Conservation (phyloP, 2,888 invertebrate genomes). For the Agrochola litura region DNA sequence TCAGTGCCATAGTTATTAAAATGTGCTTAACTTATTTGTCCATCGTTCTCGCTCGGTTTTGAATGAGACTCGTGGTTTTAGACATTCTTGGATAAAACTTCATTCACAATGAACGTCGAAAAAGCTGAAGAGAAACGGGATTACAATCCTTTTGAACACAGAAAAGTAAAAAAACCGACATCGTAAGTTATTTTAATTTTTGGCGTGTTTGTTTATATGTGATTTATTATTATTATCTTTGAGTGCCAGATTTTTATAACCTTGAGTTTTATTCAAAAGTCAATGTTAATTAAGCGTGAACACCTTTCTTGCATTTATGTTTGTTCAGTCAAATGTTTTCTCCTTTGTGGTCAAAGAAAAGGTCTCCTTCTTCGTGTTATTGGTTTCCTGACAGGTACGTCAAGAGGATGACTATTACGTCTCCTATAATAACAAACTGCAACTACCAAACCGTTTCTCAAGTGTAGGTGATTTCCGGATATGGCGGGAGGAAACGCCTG, state of each 20-base stretch:
- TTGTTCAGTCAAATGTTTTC: background rate
- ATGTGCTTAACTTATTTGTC: conserved; percentile 39
- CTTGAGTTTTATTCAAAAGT: conserved; percentile 11
- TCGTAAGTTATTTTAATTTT: conserved; percentile 81
- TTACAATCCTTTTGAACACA: conserved; percentile 86
- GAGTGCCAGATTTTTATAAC: background rate
- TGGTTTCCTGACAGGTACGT: background rate
- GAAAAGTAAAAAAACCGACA: conserved; percentile 85
- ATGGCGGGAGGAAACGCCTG: no score
- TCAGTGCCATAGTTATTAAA: conserved; percentile 36
- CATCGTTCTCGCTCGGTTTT: conserved; percentile 8
- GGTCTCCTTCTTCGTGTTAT: background rate
- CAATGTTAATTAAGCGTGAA: background rate
- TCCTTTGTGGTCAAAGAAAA: background rate
- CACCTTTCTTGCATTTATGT: background rate
- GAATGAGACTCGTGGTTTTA: conserved; percentile 22
- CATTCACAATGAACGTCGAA: conserved; percentile 68
- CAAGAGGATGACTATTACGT: background rate
- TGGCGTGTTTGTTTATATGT: conserved; percentile 2
- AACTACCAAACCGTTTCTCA: background rate
- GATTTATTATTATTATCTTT: conserved; percentile 6
- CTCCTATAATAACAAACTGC: background rate
- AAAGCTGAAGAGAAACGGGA: conserved; percentile 69
- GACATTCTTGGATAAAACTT: conserved; percentile 54
- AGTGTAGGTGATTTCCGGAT: no score